phyloP scores from a whole-genome alignment of 2,113 vertebrate species.

The Pomatostomus ruficeps region DNA sequence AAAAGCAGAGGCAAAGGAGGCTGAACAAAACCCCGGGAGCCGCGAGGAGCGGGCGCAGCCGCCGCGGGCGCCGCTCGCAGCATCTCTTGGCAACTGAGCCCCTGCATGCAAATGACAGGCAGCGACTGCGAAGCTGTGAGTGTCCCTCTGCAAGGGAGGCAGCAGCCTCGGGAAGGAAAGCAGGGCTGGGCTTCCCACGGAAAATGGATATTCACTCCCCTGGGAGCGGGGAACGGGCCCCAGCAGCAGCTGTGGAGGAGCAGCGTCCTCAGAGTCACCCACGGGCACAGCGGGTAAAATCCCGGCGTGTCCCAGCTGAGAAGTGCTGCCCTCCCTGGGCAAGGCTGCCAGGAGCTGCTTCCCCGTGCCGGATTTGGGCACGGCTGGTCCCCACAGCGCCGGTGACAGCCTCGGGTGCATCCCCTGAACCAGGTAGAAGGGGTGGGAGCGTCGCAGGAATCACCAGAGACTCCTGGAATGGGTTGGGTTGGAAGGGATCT shows the following conservation, averaged over 20 bases:
- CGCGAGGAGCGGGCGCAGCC: neutral
- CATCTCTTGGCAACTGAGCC: constrained; percentile 59
- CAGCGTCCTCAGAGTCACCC: accelerated
- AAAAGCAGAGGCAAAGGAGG: neutral
- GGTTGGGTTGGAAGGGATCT: neutral
- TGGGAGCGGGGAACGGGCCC: accelerated
- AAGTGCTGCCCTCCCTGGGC: accelerated
- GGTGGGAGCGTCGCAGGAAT: accelerated
- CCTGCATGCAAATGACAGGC: constrained; percentile 38
- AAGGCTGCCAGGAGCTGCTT: neutral
- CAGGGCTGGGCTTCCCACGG: neutral
- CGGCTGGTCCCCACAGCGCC: accelerated
- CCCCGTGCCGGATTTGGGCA: neutral
- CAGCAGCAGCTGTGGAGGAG: neutral
- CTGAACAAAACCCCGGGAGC: neutral
- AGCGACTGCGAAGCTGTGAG: neutral
- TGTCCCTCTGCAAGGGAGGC: constrained; percentile 12
- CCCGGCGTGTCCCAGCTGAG: accelerated
- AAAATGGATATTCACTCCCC: neutral
- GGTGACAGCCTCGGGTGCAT: accelerated
- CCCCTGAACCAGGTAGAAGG: neutral
- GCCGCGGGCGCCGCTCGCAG: neutral
- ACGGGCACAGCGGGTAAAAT: accelerated
- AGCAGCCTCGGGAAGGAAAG: neutral
- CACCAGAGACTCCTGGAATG: neutral